Evolutionary conservation across 92 coral and sea anemone genomes (phyloP).

Genomic region (Paragorgia papillata): DNA sequence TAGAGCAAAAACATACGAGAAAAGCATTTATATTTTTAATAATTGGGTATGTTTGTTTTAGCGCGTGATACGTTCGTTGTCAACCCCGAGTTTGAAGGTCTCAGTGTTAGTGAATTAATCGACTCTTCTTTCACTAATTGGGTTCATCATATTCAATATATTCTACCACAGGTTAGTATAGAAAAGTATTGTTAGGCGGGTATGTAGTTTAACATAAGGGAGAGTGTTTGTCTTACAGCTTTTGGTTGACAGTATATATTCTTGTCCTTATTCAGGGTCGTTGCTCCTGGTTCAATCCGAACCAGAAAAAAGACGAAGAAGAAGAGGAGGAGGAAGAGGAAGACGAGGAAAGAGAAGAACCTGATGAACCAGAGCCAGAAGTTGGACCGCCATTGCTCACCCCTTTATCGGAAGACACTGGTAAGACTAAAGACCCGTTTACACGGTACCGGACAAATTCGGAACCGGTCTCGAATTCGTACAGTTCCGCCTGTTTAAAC

Average conservation of each 20-base stretch:
- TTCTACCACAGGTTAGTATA: conserved; percentile 81
- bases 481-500: no score
- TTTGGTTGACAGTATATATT: no score
- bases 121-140: conserved; percentile 94
- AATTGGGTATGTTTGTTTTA: no score
- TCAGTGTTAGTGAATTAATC: conserved; percentile 72
- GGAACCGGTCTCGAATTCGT: no score
- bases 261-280: no score
- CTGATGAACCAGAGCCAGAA: conserved; percentile 99
- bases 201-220: neutral
- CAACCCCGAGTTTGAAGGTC: conserved; percentile 95
- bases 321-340: conserved; percentile 98
- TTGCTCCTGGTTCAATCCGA: conserved; percentile 93
- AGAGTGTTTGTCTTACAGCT: neutral
- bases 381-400: conserved; percentile 95
- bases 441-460: no score
- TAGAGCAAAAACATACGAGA: no score
- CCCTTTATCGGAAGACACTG: conserved; percentile 93
- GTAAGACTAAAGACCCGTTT: conserved; percentile 46
- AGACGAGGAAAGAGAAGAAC: conserved; percentile 97
- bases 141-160: conserved; percentile 96
- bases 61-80: conserved; percentile 93
- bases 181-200: neutral
- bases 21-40: no score
- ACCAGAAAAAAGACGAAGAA: conserved; percentile 86